Evolutionary conservation across 92 coral and sea anemone species (phyloP), one percentile per base, ranked within the genome.

Genomic region (Epizoanthus illoricatus): DNA sequence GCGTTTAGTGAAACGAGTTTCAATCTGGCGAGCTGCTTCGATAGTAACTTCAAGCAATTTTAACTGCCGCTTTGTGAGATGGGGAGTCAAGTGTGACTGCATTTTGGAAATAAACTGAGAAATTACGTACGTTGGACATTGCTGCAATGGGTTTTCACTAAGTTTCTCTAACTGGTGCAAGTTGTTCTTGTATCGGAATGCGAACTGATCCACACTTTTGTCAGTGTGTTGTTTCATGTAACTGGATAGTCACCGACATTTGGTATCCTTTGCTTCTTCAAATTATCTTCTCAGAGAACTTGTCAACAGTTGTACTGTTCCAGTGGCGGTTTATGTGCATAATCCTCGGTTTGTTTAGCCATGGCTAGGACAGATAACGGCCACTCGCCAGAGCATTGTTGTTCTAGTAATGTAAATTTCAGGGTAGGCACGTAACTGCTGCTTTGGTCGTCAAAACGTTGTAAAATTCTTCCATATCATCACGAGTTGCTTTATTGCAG

Each of bases 341-440:
- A 75, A 4, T 55, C 84, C 24, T 62, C 80, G 1, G 18, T 87
- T 57, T 41, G 12, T 39, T 73, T 36, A 20, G 84, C 24, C 45
- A 81, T 72, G 47, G 83, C 64, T 13, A 82, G 69, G 42, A 65
- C 87, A 61, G 84, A 57, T 21, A 82, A 61, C 5, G 86, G 73
- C 89, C 76, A 86, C 63, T 74, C 83, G 39, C 79, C 89, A 2
- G 59, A 62, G 59, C 87, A 82, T 59, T 66, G 90, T 59, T 87
- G 87, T 69, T 87, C 80, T 41, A 87, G 82, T 7, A 81, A 58
- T 59, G 84, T 42, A n/a, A 83, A 45, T 68, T 62, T 69, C 20
- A 68, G 19, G 40, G 76, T 60, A 28, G 39, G 81, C 69, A 74
- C 45, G 15, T 74, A 39, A 55, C 57, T 86, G 69, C 70, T 41